Base-by-base conservation (phyloP, 2,888 invertebrate genomes). In the Argynnis bischoffii region DNA sequence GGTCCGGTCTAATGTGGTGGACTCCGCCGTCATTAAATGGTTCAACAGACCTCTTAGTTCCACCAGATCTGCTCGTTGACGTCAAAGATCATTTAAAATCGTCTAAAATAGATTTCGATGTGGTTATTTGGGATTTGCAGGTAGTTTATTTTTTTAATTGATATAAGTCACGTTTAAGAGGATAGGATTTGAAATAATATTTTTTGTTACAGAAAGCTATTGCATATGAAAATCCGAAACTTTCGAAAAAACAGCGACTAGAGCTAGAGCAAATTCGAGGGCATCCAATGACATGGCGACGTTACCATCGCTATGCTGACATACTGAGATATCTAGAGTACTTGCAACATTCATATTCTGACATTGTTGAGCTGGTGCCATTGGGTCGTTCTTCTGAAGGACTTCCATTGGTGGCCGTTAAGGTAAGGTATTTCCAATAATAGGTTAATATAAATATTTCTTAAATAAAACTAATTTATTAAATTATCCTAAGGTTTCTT, bases 321-420 rank as follows among this genome's bases (percentile, higher is more conserved):
- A 96, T 96, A 48, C 81, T 95, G 48, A 93, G 93, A 41, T 96
- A 95, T 81, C 81, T 96, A 79, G 95, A 96, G 76, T 94, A 95
- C 72, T 81, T 96, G 71, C 95, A 95, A 55, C 89, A 93, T 73
- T 94, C 94, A 1, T 94, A 95, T 82, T 94, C 96, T 0, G 93
- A 95, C 55, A 79, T 95, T 4, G 94, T 96, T 0, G 95, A 95
- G 71, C 85, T 96, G 2, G 89, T 95, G 68, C 95, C 95, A 2
- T 94, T 97, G 53, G 97, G 97, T 0, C 93, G 94, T 67, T 95
- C 96, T 35, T 95, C 94, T 48, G 96, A 96, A 82, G 96, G 95
- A 0, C 93, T 95, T 26, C 95, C 95, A 0, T 82, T 97, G 60
- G 94, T 95, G 67, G 94, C 96, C 54, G 94, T 95, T 0, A 96